phyloP scores from a whole-genome alignment of 2,113 vertebrate genomes.

The Carettochelys insculpta region DNA sequence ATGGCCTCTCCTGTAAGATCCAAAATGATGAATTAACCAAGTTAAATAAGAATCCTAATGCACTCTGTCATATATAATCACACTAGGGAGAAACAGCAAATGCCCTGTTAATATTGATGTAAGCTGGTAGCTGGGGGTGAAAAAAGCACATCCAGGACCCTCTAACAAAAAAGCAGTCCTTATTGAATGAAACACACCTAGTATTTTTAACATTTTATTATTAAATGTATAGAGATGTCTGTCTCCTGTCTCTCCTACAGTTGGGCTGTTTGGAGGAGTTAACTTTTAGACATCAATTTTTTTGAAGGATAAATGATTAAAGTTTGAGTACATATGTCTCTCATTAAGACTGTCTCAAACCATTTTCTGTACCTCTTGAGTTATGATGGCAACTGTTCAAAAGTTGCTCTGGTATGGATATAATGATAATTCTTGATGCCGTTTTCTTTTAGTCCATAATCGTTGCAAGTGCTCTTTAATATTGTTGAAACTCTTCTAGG shows the following conservation, averaged over 20 bases:
- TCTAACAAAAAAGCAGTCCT: neutral
- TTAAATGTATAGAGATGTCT: accelerated
- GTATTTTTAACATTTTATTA: accelerated
- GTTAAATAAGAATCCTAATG: neutral
- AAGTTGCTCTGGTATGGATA: accelerated
- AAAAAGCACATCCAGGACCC: neutral
- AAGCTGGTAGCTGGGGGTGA: neutral
- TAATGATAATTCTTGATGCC: neutral
- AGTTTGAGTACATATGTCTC: neutral
- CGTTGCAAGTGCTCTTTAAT: neutral
- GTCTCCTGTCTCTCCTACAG: neutral
- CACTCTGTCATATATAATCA: neutral
- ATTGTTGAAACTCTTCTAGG: neutral
- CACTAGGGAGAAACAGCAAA: neutral
- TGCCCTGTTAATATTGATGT: neutral
- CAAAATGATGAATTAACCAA: neutral
- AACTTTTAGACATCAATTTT: neutral
- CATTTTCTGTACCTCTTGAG: neutral
- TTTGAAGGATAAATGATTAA: neutral
- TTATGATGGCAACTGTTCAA: neutral
- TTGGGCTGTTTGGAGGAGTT: accelerated
- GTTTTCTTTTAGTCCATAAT: neutral
- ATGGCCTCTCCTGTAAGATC: neutral
- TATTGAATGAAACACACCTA: accelerated
- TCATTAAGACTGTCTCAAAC: neutral